A percentile compares a stretch with the other conserved stretches of the same genome.
phyloP scores from a whole-genome alignment of 2,888 invertebrate species.

The Actias luna region DNA sequence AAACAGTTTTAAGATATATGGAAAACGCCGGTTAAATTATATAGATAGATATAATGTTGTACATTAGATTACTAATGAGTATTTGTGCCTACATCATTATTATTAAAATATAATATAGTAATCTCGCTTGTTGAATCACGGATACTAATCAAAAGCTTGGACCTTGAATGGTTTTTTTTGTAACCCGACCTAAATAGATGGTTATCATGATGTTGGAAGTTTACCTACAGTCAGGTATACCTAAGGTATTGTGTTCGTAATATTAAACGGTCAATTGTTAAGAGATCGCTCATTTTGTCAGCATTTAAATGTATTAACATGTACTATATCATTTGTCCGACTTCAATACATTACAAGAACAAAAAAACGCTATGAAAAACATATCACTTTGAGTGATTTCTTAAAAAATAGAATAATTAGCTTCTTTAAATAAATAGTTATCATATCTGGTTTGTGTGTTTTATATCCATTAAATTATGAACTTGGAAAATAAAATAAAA shows the following conservation, averaged over 20 bases:
- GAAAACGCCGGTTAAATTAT: not conserved
- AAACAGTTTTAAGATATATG: not conserved
- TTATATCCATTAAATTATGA: not conserved
- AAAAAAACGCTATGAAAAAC: too few relatives aligned
- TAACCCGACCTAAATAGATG: conserved; percentile 35
- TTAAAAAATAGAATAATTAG: too few relatives aligned
- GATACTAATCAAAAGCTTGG: conserved; percentile 29
- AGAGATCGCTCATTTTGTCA: conserved; percentile 6
- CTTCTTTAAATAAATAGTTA: too few relatives aligned
- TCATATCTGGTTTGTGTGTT: too few relatives aligned
- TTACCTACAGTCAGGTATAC: conserved; percentile 21
- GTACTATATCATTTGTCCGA: too few relatives aligned
- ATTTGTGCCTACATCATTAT: conserved; percentile 2
- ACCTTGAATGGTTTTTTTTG: conserved; percentile 38
- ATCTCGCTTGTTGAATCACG: conserved; percentile 31
- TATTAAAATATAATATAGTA: conserved; percentile 22
- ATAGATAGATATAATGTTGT: not conserved
- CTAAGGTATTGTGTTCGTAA: conserved; percentile 7
- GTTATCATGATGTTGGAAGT: conserved; percentile 43
- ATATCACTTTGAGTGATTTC: too few relatives aligned
- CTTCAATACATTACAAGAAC: too few relatives aligned
- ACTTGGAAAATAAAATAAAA: not conserved
- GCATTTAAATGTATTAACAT: not conserved
- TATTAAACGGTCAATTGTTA: conserved; percentile 16
- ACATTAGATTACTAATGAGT: not conserved